Conservation (phyloP, 2,113 vertebrate genomes). For the Indri indri region DNA sequence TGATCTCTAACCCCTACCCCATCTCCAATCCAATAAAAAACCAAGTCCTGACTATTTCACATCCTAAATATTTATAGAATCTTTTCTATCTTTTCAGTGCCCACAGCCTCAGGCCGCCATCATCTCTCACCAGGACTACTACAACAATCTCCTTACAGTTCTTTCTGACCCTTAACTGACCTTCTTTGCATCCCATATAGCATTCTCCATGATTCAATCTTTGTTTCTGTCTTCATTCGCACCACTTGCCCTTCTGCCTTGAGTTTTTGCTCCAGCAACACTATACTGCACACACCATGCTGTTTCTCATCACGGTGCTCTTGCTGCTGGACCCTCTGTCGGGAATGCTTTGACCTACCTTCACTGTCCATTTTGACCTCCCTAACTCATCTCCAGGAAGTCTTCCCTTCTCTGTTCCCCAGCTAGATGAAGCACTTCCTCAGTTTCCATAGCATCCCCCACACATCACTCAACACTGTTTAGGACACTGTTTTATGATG, state of each 20-base stretch:
- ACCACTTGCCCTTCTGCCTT: neutral
- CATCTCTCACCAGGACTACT: neutral
- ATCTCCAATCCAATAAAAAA: neutral
- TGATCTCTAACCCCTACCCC: neutral
- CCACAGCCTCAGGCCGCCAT: neutral
- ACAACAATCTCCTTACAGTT: neutral
- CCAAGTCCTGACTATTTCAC: neutral
- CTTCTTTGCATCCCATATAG: neutral
- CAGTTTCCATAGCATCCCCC: neutral
- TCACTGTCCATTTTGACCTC: neutral
- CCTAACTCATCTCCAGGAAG: neutral
- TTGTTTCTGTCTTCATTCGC: neutral
- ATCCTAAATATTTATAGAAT: neutral
- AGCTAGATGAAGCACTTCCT: neutral
- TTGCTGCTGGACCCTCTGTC: neutral
- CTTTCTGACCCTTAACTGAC: neutral
- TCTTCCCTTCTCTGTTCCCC: neutral
- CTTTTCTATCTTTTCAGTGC: neutral
- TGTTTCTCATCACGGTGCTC: neutral
- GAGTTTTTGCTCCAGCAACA: neutral
- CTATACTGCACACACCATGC: neutral
- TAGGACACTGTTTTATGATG: neutral
- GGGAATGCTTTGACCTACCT: neutral
- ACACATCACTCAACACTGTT: neutral
- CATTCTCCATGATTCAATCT: neutral